Evolutionary conservation across 92 coral and sea anemone genomes (phyloP).

Genomic region (Parazoanthus atlanticus): DNA sequence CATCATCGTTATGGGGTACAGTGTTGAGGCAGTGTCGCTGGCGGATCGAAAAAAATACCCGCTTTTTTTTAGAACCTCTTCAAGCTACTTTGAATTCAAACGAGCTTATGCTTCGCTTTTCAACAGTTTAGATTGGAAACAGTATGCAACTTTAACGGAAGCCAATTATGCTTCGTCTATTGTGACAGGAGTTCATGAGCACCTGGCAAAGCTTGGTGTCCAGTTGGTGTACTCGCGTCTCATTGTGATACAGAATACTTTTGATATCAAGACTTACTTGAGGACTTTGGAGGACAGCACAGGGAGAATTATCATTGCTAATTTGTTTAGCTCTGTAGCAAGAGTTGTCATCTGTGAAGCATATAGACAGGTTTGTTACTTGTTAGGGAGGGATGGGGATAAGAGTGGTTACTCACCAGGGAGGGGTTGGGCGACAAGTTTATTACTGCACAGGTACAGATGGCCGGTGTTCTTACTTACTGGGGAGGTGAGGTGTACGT

Average conservation of each 20-base stretch:
- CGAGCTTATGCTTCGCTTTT: conserved; percentile 72
- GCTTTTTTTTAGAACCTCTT: conserved; percentile 80
- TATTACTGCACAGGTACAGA: no score
- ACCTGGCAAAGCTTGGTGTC: conserved; percentile 64
- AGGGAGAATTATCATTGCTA: conserved; percentile 72
- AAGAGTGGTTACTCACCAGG: not conserved
- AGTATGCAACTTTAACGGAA: conserved; percentile 82
- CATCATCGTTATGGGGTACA: conserved; percentile 86
- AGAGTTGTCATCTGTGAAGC: conserved; percentile 87
- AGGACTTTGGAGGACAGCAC: conserved; percentile 65
- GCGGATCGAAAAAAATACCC: conserved; percentile 79
- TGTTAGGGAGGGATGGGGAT: not conserved
- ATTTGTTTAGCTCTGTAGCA: conserved; percentile 78
- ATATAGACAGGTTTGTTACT: conserved; percentile 60
- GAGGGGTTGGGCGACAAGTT: not conserved
- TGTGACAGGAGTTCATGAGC: conserved; percentile 73
- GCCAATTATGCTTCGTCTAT: conserved; percentile 77
- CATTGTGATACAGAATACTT: conserved; percentile 69
- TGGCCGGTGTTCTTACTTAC: no score
- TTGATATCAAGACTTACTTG: conserved; percentile 73
- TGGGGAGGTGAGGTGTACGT: no score
- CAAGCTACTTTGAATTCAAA: conserved; percentile 84
- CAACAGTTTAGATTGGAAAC: conserved; percentile 73
- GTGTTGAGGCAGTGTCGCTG: conserved; percentile 79
- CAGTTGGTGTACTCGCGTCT: conserved; percentile 72